Evolutionary conservation across 2,113 vertebrate species (phyloP).

Genomic region (Chrysemys picta): DNA sequence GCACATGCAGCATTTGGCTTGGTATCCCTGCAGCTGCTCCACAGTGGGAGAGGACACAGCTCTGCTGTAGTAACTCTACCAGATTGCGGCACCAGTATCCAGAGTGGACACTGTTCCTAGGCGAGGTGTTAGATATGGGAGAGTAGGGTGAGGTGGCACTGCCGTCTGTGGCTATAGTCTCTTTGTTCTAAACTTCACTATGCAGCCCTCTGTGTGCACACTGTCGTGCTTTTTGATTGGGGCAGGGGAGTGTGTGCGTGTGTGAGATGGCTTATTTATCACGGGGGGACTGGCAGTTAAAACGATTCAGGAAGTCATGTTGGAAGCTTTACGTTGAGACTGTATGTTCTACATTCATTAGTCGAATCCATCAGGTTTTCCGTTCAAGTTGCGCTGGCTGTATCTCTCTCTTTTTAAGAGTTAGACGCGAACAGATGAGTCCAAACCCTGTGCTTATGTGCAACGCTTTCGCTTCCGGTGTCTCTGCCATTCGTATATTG

Average conservation of each 20-base stretch:
- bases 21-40: background rate
- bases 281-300: background rate
- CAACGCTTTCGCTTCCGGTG: background rate
- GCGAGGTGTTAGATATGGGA: background rate
- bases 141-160: background rate
- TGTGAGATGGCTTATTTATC: background rate
- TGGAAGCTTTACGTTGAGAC: background rate
- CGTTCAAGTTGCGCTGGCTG: background rate
- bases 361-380: background rate
- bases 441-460: background rate
- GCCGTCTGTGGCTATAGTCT: background rate
- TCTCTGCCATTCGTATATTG: background rate
- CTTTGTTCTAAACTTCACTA: background rate
- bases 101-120: background rate
- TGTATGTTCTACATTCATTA: too few species aligned
- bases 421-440: background rate
- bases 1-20: background rate
- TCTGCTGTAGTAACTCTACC: background rate
- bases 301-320: background rate
- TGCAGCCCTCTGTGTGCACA: too few species aligned
- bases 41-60: background rate
- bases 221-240: background rate
- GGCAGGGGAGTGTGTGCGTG: too few species aligned
- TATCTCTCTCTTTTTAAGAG: background rate
- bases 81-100: background rate